Percentiles rank a stretch among this genome's conserved stretches.
These are phyloP conservation scores for Drosophila atripex DNA, from an alignment of 2,888 invertebrate genomes.

Conservation along the genomic window DNA sequence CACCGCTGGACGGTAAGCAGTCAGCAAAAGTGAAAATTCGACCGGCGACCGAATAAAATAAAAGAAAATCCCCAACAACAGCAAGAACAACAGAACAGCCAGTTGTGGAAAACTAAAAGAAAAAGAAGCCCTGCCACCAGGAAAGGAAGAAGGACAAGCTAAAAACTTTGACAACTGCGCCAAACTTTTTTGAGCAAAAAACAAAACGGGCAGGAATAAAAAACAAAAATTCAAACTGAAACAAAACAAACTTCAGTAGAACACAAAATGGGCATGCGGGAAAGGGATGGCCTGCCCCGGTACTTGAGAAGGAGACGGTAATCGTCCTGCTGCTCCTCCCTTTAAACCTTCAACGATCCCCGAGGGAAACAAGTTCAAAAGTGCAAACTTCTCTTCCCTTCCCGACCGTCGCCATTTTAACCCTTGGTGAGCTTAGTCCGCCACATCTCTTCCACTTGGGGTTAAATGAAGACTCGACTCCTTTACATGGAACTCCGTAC, in stretches of 20 bases:
- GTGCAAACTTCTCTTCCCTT: conserved; percentile 57
- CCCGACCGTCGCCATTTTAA: conserved; percentile 47
- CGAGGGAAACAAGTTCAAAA: conserved; percentile 70
- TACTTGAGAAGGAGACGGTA: background rate
- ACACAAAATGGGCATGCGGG: conserved; percentile 63
- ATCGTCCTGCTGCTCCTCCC: background rate
- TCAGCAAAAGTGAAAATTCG: conserved; percentile 77
- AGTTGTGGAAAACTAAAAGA: conserved; percentile 17
- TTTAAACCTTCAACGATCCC: background rate
- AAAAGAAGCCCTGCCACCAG: conserved; percentile 14
- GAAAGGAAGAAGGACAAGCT: conserved; percentile 31
- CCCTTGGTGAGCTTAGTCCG: conserved; percentile 13
- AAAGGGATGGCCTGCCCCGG: conserved; percentile 27
- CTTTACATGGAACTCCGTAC: background rate
- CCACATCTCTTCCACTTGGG: background rate
- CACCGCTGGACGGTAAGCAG: conserved; percentile 63
- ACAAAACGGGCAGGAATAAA: conserved; percentile 6
- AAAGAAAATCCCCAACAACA: conserved; percentile 55
- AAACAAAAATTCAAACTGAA: conserved; percentile 20
- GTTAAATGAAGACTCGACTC: background rate
- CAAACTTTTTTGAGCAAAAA: conserved; percentile 61
- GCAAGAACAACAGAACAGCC: conserved; percentile 29
- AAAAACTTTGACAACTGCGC: conserved; percentile 67
- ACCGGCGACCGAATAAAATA: conserved; percentile 66
- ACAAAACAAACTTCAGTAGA: conserved; percentile 52